These are phyloP conservation scores for Montipora cactus DNA, from an alignment of 64 coral and sea anemone species.

Conservation along the genomic window DNA sequence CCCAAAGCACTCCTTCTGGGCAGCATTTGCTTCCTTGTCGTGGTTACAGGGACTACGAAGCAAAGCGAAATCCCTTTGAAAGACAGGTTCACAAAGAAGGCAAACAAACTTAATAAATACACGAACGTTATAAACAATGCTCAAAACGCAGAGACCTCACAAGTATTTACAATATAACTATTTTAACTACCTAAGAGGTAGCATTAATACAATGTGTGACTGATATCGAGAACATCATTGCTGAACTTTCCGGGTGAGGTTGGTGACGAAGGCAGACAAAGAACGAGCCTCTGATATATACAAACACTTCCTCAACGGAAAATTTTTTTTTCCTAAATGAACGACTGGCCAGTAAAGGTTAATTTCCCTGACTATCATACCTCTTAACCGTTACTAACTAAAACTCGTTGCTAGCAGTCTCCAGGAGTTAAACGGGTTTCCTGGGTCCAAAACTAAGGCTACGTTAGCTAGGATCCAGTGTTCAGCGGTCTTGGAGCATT, in stretches of 20 bases:
- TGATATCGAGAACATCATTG: no score
- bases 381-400: constrained; percentile 4
- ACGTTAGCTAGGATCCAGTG: constrained; percentile 59
- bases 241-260: no score
- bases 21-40: no score
- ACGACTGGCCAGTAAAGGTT: neutral
- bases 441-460: constrained; percentile 73
- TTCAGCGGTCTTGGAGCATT: constrained; percentile 54
- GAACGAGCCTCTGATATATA: neutral
- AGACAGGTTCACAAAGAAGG: no score
- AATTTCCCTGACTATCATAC: neutral
- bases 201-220: no score
- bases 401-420: constrained; percentile 44
- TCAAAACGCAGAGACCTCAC: neutral
- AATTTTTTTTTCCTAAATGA: neutral
- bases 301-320: neutral
- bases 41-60: no score
- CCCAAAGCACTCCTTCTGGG: no score
- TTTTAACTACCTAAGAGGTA: neutral
- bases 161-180: constrained; percentile 4
- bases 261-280: no score
- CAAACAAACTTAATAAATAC: neutral
- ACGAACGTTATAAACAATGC: neutral
- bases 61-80: no score
- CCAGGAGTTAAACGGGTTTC: constrained; percentile 53